Evolutionary conservation across 2,113 vertebrate genomes (phyloP), one percentile per base, ranked within the genome.

Genomic region (Pterophyllum scalare): DNA sequence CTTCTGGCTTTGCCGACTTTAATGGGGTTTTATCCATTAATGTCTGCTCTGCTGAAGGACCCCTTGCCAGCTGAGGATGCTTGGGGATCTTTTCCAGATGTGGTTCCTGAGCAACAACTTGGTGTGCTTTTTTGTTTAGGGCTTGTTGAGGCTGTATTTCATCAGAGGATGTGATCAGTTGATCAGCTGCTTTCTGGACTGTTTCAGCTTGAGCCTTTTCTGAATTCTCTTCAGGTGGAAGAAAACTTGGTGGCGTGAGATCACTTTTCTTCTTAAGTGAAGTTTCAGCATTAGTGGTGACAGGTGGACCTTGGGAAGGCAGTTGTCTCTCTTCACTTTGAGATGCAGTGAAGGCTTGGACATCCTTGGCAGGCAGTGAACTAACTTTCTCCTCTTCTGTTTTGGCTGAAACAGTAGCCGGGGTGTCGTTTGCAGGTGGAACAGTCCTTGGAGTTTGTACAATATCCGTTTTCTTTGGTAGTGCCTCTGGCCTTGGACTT

Each of bases 31-130:
- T 84, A 13, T 82, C 78, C 15, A 35, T 19, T 81, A 79, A 65
- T 33, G 31, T 77, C 60, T 86, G 67, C 77, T 12, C 88, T 91
- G 83, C n/a, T 77, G 74, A 5, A 72, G 93, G 91, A 38, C 88
- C 91, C 56, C 96, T 94, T 0, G 33, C 11, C 67, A 83, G 82
- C 82, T 94, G 95, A 57, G 77, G n/a, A 78, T 94, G 92, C 11
- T 95, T 94, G 28, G 90, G 54, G 40, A 88, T 90, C 9, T 88
- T 91, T 61, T 94, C 76, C 1, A 58, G 5, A 22, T 84, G 31
- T 74, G 94, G 88, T 84, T 49, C 92, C 61, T 70, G 84, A 54
- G 46, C 67, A 33, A 31, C 46, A 86, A 13, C 49, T 58, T 90
- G 3, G 6, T 79, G 89, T 60, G 87, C 94, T 17, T 93, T 84